Conservation (phyloP, 2,797 vertebrate species). For the Vireo griseus region DNA sequence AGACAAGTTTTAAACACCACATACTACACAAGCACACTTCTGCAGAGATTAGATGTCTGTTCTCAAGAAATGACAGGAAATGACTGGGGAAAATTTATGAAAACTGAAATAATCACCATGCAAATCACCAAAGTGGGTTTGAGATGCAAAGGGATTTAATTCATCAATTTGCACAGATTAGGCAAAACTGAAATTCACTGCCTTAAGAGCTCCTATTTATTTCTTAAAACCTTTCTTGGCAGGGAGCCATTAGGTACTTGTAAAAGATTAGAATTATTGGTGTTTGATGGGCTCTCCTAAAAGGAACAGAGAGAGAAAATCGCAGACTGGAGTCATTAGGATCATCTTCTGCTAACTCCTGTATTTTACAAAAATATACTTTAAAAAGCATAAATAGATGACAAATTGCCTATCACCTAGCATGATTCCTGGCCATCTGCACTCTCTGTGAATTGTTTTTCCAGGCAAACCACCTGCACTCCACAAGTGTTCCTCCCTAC, state of each 20-base stretch:
- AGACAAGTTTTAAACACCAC: neutral
- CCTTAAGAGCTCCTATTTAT: slow-evolving; percentile 69
- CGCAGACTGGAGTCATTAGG: slow-evolving; percentile 41
- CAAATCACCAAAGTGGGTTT: slow-evolving; percentile 66
- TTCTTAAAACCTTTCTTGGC: slow-evolving; percentile 71
- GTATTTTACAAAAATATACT: slow-evolving; percentile 50
- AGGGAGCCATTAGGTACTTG: slow-evolving; percentile 61
- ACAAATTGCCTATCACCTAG: slow-evolving; percentile 29
- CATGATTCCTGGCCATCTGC: neutral
- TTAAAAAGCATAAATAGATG: slow-evolving; percentile 46
- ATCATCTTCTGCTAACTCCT: slow-evolving; percentile 46
- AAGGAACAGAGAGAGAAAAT: slow-evolving; percentile 37
- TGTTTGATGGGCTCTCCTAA: slow-evolving; percentile 53
- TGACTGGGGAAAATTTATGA: slow-evolving; percentile 44
- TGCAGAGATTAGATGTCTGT: neutral
- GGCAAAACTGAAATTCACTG: slow-evolving; percentile 62
- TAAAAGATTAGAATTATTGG: slow-evolving; percentile 65
- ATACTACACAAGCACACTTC: neutral
- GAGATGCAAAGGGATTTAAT: slow-evolving; percentile 67
- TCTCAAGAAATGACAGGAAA: slow-evolving; percentile 43
- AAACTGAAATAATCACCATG: slow-evolving; percentile 59
- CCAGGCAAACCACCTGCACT: neutral
- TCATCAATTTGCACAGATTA: slow-evolving; percentile 70
- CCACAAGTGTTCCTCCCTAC: neutral
- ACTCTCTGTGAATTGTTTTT: neutral